These are phyloP conservation scores for Piezodorus guildinii DNA, from an alignment of 1,140 invertebrate genomes.

Conservation along the genomic window DNA sequence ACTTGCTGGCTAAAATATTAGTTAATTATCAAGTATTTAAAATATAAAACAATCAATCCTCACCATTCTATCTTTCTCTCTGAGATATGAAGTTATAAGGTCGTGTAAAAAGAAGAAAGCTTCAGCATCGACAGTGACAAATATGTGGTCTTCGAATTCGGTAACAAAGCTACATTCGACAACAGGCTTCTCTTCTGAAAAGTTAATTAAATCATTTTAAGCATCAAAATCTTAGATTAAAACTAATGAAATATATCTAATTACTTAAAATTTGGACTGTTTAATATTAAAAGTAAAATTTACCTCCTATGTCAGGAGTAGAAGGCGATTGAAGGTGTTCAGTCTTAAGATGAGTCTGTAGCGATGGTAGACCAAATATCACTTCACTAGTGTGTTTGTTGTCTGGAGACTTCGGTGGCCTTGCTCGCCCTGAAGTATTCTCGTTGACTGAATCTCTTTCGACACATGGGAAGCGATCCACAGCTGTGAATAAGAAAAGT, in stretches of 20 bases:
- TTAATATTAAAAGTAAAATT: conserved; percentile 1
- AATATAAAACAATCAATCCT: conserved; percentile 31
- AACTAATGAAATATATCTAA: no score
- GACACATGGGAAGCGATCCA: conserved; percentile 78
- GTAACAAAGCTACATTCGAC: conserved; percentile 96
- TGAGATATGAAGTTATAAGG: conserved; percentile 88
- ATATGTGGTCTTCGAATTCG: conserved; percentile 96
- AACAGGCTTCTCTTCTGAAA: conserved; percentile 65
- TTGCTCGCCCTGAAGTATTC: conserved; percentile 28
- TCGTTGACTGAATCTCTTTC: conserved; percentile 50
- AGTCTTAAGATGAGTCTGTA: conserved; percentile 87
- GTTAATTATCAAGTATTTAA: no score
- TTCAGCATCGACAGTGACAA: conserved; percentile 94
- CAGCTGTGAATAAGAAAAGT: conserved; percentile 43
- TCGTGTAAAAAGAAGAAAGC: conserved; percentile 96
- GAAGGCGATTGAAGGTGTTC: conserved; percentile 69
- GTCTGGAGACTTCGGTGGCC: conserved; percentile 53
- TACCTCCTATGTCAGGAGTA: conserved; percentile 59
- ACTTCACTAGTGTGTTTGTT: conserved; percentile 85
- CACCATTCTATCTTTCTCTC: conserved; percentile 78
- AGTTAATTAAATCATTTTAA: conserved; percentile 8
- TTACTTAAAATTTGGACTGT: no score
- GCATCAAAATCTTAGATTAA: no score
- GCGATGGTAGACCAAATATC: conserved; percentile 85
- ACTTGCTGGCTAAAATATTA: no score